Evolutionary conservation across 2,888 invertebrate species (phyloP), one percentile per base, ranked within the genome.

Genomic region (Glomeris marginata): DNA sequence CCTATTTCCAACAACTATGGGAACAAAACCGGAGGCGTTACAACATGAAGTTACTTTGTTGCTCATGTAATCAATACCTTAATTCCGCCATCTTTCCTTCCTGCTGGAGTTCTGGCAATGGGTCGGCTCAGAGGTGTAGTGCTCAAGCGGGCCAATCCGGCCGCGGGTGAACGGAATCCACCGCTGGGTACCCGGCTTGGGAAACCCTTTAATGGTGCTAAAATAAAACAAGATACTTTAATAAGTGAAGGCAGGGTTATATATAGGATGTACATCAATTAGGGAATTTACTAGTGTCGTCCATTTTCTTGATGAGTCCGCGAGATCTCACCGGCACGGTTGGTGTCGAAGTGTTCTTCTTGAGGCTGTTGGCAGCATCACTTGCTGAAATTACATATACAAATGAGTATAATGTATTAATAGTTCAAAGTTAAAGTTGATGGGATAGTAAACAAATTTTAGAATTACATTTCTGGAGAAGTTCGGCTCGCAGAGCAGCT

Each of bases 281-380:
- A 42, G 18, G 21, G 28, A 22, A 45, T 16, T 74, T 70, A 87
- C 86, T 90, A 37, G 88, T 86, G 63, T 94, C 92, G 60, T 92
- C 92, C 88, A 94, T 90, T 74, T 92, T 92, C 60, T 92, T 77
- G 1, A 91, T 91, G 83, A 90, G 86, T 57, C 83, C 84, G 54
- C 84, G 70, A 18, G 86, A 84, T 55, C 90, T 72, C 2, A 91
- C 77, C 1, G 91, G 90, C 58, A 94, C 85, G 0, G 87, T 85
- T 0, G 88, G 86, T 0, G 87, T 84, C 36, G 53, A 49, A 47
- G 84, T 81, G 5, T 81, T 77, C 64, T 90, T 87, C 72, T 91
- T 88, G 60, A 88, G 71, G 65, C 86, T 90, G 35, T 62, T 63
- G 42, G 85, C 83, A 1, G 84, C 88, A 68, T 94, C 94, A 1